These are phyloP conservation scores for Toxotes chatareus DNA, from an alignment of 2,113 vertebrate species.

Conservation along the genomic window DNA sequence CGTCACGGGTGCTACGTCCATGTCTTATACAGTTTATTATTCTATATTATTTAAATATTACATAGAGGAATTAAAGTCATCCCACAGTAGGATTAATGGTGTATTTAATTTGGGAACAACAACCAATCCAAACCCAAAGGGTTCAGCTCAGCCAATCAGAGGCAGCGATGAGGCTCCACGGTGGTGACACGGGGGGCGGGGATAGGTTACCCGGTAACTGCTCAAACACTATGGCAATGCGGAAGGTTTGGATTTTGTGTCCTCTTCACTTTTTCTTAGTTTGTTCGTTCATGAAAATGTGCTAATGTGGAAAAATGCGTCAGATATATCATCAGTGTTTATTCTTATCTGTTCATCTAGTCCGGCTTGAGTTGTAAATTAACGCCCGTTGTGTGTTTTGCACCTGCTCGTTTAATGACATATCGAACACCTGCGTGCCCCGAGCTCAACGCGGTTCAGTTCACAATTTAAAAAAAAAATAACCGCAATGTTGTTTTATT, in stretches of 20 bases:
- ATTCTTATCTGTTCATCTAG: neutral
- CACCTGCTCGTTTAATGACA: slow-evolving; percentile 3
- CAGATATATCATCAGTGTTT: neutral
- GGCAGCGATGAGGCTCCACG: neutral
- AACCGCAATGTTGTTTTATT: neutral
- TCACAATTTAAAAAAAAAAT: neutral
- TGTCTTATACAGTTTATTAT: too few species aligned
- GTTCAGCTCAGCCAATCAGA: slow-evolving; percentile 57
- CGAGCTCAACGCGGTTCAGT: neutral
- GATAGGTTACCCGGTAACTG: slow-evolving; percentile 74
- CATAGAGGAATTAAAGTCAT: neutral
- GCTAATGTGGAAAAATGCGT: neutral
- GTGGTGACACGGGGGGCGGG: neutral
- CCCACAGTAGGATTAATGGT: neutral
- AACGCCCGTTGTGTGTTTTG: neutral
- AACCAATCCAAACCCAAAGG: neutral
- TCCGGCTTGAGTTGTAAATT: neutral
- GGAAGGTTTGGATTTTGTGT: slow-evolving; percentile 77
- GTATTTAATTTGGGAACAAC: neutral
- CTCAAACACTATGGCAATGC: slow-evolving; percentile 70
- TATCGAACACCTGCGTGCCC: slow-evolving; percentile 21
- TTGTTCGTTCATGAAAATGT: slow-evolving; percentile 1
- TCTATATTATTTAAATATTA: neutral
- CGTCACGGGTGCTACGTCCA: too few species aligned
- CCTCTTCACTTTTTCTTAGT: neutral